phyloP scores from a whole-genome alignment of 2,113 vertebrate genomes.

The Siniperca chuatsi region DNA sequence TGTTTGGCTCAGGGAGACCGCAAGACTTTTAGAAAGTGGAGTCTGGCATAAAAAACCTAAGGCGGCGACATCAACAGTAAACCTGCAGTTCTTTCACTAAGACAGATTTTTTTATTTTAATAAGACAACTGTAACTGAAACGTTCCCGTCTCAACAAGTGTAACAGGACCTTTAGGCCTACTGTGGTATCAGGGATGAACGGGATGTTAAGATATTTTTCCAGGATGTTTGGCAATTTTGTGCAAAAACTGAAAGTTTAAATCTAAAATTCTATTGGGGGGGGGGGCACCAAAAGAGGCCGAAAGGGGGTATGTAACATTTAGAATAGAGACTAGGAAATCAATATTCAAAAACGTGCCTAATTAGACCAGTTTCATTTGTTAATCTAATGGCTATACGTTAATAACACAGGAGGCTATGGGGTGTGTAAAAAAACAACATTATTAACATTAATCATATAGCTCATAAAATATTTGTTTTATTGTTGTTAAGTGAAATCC shows the following conservation, averaged over 20 bases:
- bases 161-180: neutral
- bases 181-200: conserved; percentile 3
- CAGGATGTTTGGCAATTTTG: conserved; percentile 7
- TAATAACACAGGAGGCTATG: neutral
- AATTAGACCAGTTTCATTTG: conserved; percentile 25
- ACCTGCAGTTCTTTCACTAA: neutral
- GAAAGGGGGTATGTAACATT: conserved; percentile 7
- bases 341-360: neutral
- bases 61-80: neutral
- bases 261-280: neutral
- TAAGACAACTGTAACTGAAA: conserved; percentile 4
- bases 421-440: neutral
- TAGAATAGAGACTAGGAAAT: conserved; percentile 2
- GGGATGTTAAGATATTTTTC: conserved; percentile 16
- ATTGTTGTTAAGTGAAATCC: neutral
- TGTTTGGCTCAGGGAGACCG: conserved; percentile 35
- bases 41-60: neutral
- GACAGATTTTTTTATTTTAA: conserved; percentile 4
- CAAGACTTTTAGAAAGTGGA: conserved; percentile 25
- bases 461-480: neutral
- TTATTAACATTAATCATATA: neutral
- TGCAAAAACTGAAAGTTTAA: conserved; percentile 11
- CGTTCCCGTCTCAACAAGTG: neutral
- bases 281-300: neutral
- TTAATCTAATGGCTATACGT: conserved; percentile 13